Percentiles rank a stretch among this genome's conserved stretches.
phyloP scores from a whole-genome alignment of 2,113 vertebrate genomes.

The Fregetta grallaria region DNA sequence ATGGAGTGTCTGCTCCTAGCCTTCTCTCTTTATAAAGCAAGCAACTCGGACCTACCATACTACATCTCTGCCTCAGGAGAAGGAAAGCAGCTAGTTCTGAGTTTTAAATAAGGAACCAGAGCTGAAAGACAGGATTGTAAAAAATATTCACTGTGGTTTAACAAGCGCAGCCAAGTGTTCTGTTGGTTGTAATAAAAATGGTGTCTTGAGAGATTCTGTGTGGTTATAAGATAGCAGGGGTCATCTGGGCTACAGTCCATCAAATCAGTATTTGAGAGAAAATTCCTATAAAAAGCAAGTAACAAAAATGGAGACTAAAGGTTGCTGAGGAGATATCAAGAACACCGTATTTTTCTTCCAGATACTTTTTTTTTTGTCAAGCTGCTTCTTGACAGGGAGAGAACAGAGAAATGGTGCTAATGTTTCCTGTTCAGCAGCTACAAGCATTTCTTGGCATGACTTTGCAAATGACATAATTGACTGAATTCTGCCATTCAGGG shows the following conservation, averaged over 20 bases:
- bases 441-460: not conserved
- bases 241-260: not conserved
- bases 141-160: not conserved
- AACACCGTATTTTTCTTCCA: not conserved
- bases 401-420: not conserved
- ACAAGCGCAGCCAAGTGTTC: not conserved
- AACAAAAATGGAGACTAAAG: not conserved
- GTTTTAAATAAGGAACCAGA: not conserved
- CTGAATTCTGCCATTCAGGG: not conserved
- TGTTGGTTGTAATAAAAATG: not conserved
- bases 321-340: not conserved
- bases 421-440: not conserved
- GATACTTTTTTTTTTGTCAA: not conserved
- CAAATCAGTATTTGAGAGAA: not conserved
- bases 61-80: not conserved
- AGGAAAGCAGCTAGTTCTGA: not conserved
- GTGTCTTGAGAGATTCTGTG: not conserved
- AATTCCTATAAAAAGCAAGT: not conserved
- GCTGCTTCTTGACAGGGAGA: not conserved
- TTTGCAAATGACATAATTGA: not conserved
- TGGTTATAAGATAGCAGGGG: not conserved
- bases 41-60: not conserved
- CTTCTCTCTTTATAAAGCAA: not conserved
- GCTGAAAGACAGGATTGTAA: not conserved
- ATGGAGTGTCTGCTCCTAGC: not conserved